These are phyloP conservation scores for Amphipoea oculea DNA, from an alignment of 2,888 invertebrate species.

Conservation along the genomic window DNA sequence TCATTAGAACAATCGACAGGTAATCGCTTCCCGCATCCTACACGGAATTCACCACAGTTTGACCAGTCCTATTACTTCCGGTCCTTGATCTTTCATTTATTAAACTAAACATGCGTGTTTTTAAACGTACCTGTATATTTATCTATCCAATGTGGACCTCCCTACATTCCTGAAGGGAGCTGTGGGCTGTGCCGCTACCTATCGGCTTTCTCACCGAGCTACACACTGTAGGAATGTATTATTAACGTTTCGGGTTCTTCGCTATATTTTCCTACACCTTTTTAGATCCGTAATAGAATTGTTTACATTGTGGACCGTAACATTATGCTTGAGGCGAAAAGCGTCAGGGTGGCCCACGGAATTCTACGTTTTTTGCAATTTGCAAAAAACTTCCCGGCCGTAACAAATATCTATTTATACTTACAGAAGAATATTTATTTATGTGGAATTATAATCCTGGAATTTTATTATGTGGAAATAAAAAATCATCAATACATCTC, in stretches of 20 bases:
- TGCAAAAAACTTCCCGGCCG: not conserved
- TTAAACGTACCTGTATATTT: not conserved
- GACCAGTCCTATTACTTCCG: too few relatives aligned
- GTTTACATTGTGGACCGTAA: slow-evolving; percentile 41
- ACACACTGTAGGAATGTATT: slow-evolving; percentile 57
- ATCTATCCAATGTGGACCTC: slow-evolving; percentile 1
- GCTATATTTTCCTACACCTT: slow-evolving; percentile 49
- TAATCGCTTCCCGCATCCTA: not conserved
- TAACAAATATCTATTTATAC: too few relatives aligned
- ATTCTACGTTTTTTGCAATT: not conserved
- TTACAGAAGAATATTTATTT: too few relatives aligned
- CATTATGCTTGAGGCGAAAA: slow-evolving; percentile 4
- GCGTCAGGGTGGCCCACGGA: not conserved
- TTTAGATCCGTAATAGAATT: slow-evolving; percentile 53
- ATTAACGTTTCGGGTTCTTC: slow-evolving; percentile 51
- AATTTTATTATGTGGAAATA: too few relatives aligned
- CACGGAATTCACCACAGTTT: too few relatives aligned
- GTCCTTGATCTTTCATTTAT: not conserved
- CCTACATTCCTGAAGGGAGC: slow-evolving; percentile 32
- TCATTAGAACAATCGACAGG: not conserved
- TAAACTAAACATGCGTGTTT: not conserved
- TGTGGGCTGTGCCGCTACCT: slow-evolving; percentile 32
- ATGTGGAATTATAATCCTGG: too few relatives aligned
- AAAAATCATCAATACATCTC: too few relatives aligned
- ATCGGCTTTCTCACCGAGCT: slow-evolving; percentile 32